Conservation (phyloP, 2,888 invertebrate species). For the Drosophila hamatofila region DNA sequence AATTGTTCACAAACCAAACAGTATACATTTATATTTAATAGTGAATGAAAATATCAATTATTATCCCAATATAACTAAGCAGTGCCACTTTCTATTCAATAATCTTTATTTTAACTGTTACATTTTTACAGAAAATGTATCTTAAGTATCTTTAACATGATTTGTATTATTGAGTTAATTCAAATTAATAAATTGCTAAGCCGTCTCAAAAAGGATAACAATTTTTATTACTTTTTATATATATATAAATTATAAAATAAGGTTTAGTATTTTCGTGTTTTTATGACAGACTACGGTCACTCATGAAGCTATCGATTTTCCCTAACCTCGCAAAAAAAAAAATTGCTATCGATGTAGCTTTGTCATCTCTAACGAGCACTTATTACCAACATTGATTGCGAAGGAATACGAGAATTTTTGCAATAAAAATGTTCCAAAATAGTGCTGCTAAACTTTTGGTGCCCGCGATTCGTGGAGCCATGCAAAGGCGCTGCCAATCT, state of each 20-base stretch:
- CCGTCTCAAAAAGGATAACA: background rate
- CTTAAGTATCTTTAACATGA: slow-evolving; percentile 51
- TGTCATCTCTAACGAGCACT: slow-evolving; percentile 23
- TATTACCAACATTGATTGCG: slow-evolving; percentile 40
- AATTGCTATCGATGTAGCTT: slow-evolving; percentile 20
- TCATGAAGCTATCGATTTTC: slow-evolving; percentile 12
- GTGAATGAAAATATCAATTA: slow-evolving; percentile 14
- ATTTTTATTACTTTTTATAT: background rate
- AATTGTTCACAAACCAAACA: slow-evolving; percentile 14
- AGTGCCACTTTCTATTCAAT: slow-evolving; percentile 16
- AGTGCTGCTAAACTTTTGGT: slow-evolving; percentile 81
- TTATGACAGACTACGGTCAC: background rate
- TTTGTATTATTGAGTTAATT: slow-evolving; percentile 56
- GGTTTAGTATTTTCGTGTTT: background rate
- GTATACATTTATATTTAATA: slow-evolving; percentile 15
- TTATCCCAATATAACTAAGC: background rate
- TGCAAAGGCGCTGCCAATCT: slow-evolving; percentile 83
- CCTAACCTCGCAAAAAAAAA: background rate
- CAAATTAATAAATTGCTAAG: slow-evolving; percentile 42
- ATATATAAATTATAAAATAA: background rate
- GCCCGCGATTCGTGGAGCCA: slow-evolving; percentile 80
- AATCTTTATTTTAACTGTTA: slow-evolving; percentile 18
- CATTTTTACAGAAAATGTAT: slow-evolving; percentile 48
- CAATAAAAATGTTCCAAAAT: slow-evolving; percentile 80
- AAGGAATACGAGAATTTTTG: slow-evolving; percentile 18